phyloP scores from a whole-genome alignment of 2,113 vertebrate genomes.

The Triplophysa dalaica region DNA sequence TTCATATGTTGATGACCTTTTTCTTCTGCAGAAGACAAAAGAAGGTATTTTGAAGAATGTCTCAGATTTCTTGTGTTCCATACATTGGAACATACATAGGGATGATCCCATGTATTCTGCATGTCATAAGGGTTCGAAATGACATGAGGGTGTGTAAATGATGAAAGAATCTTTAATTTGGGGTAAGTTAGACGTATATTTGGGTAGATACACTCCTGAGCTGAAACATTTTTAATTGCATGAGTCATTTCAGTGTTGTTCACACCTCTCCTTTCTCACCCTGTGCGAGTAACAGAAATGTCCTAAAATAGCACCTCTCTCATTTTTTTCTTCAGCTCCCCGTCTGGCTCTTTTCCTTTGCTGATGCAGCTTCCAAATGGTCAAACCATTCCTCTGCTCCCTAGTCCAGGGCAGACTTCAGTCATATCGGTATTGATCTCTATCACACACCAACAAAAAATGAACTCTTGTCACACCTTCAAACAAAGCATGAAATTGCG shows the following conservation, averaged over 20 bases:
- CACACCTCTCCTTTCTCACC: constrained; percentile 22
- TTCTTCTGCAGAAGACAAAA: too few species aligned
- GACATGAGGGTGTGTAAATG: background rate
- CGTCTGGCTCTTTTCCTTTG: constrained; percentile 83
- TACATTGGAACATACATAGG: too few species aligned
- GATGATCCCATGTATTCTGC: too few species aligned
- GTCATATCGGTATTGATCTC: constrained; percentile 90
- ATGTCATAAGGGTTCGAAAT: too few species aligned
- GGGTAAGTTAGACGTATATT: background rate
- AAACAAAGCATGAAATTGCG: background rate
- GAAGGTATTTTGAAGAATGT: too few species aligned
- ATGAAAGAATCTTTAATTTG: background rate
- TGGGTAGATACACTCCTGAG: constrained; percentile 3
- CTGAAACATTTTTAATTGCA: background rate
- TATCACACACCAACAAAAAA: background rate
- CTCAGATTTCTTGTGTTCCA: too few species aligned
- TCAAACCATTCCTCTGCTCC: constrained; percentile 89
- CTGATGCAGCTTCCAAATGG: constrained; percentile 96
- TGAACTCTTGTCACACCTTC: too few species aligned
- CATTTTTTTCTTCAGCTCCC: constrained; percentile 78
- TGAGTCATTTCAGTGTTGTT: constrained; percentile 32
- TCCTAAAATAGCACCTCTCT: constrained; percentile 17
- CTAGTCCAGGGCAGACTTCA: constrained; percentile 89
- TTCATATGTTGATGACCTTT: too few species aligned
- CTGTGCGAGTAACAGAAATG: constrained; percentile 2